A percentile compares a stretch with the other conserved stretches of the same genome.
These are phyloP conservation scores for Tethya wilhelma DNA, from an alignment of 37 sponge, comb jelly and placozoan species.

Conservation along the genomic window DNA sequence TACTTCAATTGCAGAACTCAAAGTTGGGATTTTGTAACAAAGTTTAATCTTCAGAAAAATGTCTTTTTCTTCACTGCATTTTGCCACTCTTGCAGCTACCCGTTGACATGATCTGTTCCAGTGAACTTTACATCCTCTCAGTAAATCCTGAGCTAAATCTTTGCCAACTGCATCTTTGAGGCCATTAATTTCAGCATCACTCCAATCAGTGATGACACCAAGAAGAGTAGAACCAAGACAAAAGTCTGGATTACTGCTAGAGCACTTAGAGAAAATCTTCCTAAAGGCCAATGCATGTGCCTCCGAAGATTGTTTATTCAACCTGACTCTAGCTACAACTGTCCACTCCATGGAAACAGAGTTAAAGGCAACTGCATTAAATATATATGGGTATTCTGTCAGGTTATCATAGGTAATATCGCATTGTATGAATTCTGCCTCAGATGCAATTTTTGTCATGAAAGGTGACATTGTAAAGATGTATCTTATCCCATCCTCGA, in stretches of 20 bases:
- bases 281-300: slow-evolving; percentile 35
- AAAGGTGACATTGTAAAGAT: slow-evolving; percentile 32
- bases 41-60: too few species aligned
- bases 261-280: slow-evolving; percentile 7
- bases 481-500: slow-evolving; percentile 8
- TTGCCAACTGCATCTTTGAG: slow-evolving; percentile 42
- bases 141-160: slow-evolving; percentile 10
- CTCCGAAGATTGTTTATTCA: slow-evolving; percentile 19
- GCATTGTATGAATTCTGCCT: slow-evolving; percentile 13
- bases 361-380: slow-evolving; percentile 39
- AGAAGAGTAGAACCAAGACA: slow-evolving; percentile 5
- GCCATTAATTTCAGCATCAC: slow-evolving; percentile 4
- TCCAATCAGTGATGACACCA: slow-evolving; percentile 25
- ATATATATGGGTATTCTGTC: slow-evolving; percentile 15
- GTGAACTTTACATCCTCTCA: slow-evolving; percentile 32
- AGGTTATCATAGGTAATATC: slow-evolving; percentile 25
- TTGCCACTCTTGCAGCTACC: slow-evolving; percentile 5
- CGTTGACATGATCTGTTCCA: slow-evolving; percentile 44
- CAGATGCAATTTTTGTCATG: slow-evolving; percentile 30
- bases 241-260: neutral
- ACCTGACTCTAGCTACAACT: slow-evolving; percentile 12
- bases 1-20: too few species aligned
- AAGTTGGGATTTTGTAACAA: too few species aligned
- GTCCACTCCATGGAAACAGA: slow-evolving; percentile 27
- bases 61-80: neutral